phyloP scores from a whole-genome alignment of 2,113 vertebrate genomes.

The Mastomys natalensis region DNA sequence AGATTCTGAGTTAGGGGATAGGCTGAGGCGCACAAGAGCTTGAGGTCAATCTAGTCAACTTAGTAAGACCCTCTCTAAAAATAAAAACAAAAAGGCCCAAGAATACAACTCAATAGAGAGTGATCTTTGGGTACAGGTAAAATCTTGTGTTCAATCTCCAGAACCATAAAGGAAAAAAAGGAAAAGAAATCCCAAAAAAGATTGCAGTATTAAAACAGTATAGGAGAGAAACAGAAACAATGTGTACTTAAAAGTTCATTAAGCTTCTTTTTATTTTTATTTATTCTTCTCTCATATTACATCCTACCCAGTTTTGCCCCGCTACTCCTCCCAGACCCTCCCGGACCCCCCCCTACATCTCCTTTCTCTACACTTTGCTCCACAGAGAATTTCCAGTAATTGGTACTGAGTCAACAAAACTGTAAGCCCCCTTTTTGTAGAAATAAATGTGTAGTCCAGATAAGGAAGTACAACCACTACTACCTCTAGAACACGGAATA shows the following conservation, averaged over 20 bases:
- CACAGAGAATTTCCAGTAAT: conserved; percentile 10
- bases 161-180: neutral
- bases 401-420: neutral
- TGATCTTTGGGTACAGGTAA: neutral
- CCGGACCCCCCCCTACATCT: neutral
- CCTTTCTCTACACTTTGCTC: neutral
- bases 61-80: neutral
- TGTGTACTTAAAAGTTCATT: neutral
- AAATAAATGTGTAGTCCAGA: neutral
- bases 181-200: neutral
- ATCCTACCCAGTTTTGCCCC: neutral
- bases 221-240: neutral
- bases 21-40: neutral
- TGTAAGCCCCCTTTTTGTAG: neutral
- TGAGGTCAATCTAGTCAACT: neutral
- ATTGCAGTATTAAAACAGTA: neutral
- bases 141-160: neutral
- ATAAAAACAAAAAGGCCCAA: neutral
- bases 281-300: neutral
- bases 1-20: neutral
- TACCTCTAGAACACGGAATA: neutral
- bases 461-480: neutral
- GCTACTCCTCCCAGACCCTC: neutral
- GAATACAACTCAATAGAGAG: neutral
- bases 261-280: neutral